These are phyloP conservation scores for Serinus canaria DNA, from an alignment of 2,113 vertebrate genomes.

Conservation along the genomic window DNA sequence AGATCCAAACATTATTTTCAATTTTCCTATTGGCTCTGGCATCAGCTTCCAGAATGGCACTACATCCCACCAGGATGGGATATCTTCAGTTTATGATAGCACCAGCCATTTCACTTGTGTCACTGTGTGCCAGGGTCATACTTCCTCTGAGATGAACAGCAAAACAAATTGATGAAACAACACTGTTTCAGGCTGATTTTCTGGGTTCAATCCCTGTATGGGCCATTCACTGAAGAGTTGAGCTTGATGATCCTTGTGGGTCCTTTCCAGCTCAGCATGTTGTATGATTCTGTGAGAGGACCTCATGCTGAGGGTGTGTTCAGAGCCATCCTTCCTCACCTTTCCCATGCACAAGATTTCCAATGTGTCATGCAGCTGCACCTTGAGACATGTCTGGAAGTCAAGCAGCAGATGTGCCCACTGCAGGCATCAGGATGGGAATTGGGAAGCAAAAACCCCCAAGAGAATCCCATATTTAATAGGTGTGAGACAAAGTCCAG, in stretches of 20 bases:
- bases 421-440: neutral
- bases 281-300: neutral
- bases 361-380: rapidly evolving
- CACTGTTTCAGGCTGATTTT: neutral
- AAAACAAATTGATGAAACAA: neutral
- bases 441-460: neutral
- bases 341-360: neutral
- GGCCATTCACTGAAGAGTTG: neutral
- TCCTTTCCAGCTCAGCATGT: neutral
- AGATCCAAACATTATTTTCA: neutral
- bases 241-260: neutral
- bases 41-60: neutral
- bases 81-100: neutral
- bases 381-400: neutral
- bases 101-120: neutral
- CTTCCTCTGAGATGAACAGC: neutral
- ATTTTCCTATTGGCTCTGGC: neutral
- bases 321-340: rapidly evolving
- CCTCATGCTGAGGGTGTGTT: neutral
- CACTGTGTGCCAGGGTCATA: neutral
- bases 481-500: neutral
- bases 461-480: neutral
- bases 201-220: neutral
- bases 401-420: neutral
- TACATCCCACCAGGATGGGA: neutral